Evolutionary conservation across 2,797 vertebrate species (phyloP), one percentile per base, ranked within the genome.

Genomic region (Falco rusticolus): DNA sequence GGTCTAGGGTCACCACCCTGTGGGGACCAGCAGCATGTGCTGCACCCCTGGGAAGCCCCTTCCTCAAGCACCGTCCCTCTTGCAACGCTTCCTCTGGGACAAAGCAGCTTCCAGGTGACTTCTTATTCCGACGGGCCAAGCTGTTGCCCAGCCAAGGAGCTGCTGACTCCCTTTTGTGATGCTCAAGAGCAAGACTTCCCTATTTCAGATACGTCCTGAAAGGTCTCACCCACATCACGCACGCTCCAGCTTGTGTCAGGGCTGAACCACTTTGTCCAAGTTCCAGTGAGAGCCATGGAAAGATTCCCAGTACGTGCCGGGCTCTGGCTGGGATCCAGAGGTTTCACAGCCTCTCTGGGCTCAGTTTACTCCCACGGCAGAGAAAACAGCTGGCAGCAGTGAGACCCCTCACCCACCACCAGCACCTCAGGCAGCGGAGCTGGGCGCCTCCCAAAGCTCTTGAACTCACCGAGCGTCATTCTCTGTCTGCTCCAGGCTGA

Each of bases 11-110:
- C 39, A 19, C 43, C 63, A 37, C 37, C 21, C 31, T 45, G 11
- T 2, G 5, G 1, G 6, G 51, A 48, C 24, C 8, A 2, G 19
- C 1, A 18, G 18, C 59, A 57, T 0, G 0, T 28, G 21, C 60
- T 15, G 12, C 5, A 8, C 7, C 31, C 33, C 20, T 6, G 6
- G 50, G 41, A 57, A 64, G 19, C 29, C 28, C 28, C 28, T 47
- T 50, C 6, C 18, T 3, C 28, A 53, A 66, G 41, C 19, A 28
- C 19, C 72, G 75, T 10, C 51, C n/a, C 51, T 43, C 64, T 21
- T 34, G 28, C 47, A 71, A 6, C 2, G 37, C 14, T 63, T 6
- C 37, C 75, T 31, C 53, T n/a, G 5, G 25, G 8, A 61, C 8
- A 31, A 50, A 54, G 39, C 2, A 4, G n/a, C 43, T 84, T 61